These are phyloP conservation scores for Cancer borealis DNA, from an alignment of 2,888 invertebrate species.

Conservation along the genomic window DNA sequence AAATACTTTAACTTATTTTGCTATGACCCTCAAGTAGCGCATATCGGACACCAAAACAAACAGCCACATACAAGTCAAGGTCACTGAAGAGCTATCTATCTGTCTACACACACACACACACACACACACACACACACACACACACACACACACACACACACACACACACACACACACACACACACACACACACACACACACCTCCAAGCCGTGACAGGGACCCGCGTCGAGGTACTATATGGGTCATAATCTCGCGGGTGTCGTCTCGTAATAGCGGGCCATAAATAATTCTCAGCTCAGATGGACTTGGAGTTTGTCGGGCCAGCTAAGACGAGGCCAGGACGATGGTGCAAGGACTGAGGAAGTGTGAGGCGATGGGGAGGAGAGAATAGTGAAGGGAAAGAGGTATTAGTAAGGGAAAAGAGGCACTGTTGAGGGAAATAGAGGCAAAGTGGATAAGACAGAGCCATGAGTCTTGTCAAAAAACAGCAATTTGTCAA, in stretches of 20 bases:
- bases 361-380: not conserved
- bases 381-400: not conserved
- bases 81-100: not conserved
- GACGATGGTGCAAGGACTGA: not conserved
- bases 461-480: not conserved
- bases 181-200: not conserved
- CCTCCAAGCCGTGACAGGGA: not conserved
- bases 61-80: not conserved
- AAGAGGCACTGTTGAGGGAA: not conserved
- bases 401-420: not conserved
- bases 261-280: constrained; percentile 53
- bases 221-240: constrained; percentile 44
- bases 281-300: constrained; percentile 55
- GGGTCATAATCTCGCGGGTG: constrained; percentile 60
- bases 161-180: too few relatives aligned
- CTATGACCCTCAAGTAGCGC: not conserved
- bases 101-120: not conserved
- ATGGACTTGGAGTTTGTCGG: constrained; percentile 45
- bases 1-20: not conserved
- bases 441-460: not conserved
- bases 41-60: not conserved
- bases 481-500: not conserved
- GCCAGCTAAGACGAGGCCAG: not conserved
- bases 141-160: too few relatives aligned
- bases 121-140: too few relatives aligned